Base-by-base conservation (phyloP, 2,113 vertebrate genomes). In the Tonatia bakeri region DNA sequence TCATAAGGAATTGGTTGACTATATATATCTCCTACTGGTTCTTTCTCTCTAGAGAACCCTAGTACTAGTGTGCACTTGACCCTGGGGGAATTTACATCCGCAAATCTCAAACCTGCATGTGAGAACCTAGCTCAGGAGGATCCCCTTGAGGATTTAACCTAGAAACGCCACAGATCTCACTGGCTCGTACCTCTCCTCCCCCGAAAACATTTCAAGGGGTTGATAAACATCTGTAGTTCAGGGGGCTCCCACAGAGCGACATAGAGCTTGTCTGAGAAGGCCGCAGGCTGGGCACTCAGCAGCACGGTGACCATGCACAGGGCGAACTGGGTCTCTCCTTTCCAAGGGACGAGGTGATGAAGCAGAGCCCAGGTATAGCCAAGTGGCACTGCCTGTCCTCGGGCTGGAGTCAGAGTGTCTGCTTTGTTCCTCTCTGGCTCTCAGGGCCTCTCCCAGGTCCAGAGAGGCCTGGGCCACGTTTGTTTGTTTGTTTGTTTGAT, bases 241-340 rank as follows among this genome's bases (percentile, higher is more conserved):
- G 73, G 24, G 33, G 24, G 31, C 22, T 72, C 38, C 75, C 40
- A 7, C 22, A 43, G 64, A 69, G 19, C 54, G 8, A 43, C 17
- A 3, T 0, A 43, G 88, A 56, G 28, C n/a, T n/a, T n/a, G 7
- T 16, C 43, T 7, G 64, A 47, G 56, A 28, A 22, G n/a, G 22
- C 61, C 40, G 6, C 24, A 7, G 0, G n/a, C n/a, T 16, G 73
- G 14, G 6, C 73, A 5, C 31, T 10, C 2, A 40, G 52, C 1
- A 12, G 26, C n/a, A 16, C 5, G 61, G n/a, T 26, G 8, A 16
- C 45, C 45, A 33, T 2, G n/a, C 45, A 22, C 4, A 11, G n/a
- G 64, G n/a, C 4, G 59, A 11, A 40, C 1, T 20, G 36, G 64
- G 59, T 24, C 36, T 40, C 26, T 52, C 26, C 33, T 50, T 22